These are phyloP conservation scores for Drosophila busckii DNA, from an alignment of 1,140 invertebrate genomes.

Conservation along the genomic window DNA sequence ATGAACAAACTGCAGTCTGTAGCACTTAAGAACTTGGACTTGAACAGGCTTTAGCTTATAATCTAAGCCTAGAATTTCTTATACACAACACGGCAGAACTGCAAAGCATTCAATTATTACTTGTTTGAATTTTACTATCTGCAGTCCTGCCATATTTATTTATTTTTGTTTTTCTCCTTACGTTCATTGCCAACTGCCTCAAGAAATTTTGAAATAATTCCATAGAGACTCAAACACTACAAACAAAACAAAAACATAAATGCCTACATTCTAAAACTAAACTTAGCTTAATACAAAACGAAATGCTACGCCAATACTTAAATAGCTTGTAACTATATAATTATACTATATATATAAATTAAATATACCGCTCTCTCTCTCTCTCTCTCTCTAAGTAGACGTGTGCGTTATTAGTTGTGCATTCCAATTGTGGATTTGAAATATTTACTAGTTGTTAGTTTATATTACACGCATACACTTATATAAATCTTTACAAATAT, in stretches of 20 bases:
- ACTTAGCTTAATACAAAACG: constrained; percentile 3
- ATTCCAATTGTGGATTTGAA: constrained; percentile 30
- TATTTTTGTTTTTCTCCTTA: neutral
- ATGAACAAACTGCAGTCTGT: constrained; percentile 15
- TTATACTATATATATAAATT: neutral
- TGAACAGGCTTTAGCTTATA: constrained; percentile 12
- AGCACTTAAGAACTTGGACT: constrained; percentile 22
- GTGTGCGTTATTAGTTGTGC: constrained; percentile 34
- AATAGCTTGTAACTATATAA: constrained; percentile 62
- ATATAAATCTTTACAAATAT: too few species aligned
- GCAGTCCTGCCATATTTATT: too few species aligned
- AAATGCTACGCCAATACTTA: constrained; percentile 69
- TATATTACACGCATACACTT: too few species aligned
- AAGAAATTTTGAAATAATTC: constrained; percentile 15
- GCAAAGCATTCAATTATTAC: too few species aligned
- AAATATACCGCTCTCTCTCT: constrained; percentile 32
- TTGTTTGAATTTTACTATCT: too few species aligned
- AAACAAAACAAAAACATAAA: constrained; percentile 1
- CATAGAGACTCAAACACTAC: neutral
- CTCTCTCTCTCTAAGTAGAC: constrained; percentile 29
- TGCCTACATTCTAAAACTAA: too few species aligned
- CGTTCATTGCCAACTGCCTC: constrained; percentile 27
- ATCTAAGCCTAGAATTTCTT: too few species aligned
- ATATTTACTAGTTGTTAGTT: constrained; percentile 47
- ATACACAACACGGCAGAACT: too few species aligned